Evolutionary conservation across 92 coral and sea anemone genomes (phyloP).

Genomic region (Porites cylindrica): DNA sequence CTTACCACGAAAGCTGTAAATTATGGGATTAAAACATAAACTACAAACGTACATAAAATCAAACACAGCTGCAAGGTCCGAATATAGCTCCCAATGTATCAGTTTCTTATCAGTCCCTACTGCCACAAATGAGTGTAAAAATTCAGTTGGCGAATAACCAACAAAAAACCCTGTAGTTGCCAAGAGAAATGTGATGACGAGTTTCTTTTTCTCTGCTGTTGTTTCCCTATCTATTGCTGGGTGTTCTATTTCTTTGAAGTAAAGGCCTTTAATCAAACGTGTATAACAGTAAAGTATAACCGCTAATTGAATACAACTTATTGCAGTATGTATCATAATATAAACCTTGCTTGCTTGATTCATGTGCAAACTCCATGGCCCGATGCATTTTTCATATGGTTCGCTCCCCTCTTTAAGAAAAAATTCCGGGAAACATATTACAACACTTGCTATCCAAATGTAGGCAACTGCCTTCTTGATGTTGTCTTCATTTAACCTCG

Average conservation of each 20-base stretch:
- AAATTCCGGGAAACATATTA: not conserved
- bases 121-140: not conserved
- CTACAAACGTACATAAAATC: not conserved
- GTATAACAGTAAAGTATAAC: not conserved
- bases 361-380: not conserved
- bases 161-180: not conserved
- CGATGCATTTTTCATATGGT: not conserved
- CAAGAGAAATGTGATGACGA: not conserved
- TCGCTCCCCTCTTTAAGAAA: not conserved
- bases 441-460: not conserved
- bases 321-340: not conserved
- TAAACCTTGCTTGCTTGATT: not conserved
- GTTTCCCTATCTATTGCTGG: not conserved
- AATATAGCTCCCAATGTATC: not conserved
- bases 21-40: not conserved
- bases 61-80: not conserved
- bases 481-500: not conserved
- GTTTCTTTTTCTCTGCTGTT: not conserved
- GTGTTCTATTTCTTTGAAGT: not conserved
- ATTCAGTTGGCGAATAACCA: not conserved
- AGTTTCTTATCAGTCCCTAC: not conserved
- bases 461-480: not conserved
- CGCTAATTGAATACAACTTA: not conserved
- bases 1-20: not conserved
- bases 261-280: not conserved